Conservation (phyloP, 2,113 vertebrate species). For the Herpetotheres cachinnans region DNA sequence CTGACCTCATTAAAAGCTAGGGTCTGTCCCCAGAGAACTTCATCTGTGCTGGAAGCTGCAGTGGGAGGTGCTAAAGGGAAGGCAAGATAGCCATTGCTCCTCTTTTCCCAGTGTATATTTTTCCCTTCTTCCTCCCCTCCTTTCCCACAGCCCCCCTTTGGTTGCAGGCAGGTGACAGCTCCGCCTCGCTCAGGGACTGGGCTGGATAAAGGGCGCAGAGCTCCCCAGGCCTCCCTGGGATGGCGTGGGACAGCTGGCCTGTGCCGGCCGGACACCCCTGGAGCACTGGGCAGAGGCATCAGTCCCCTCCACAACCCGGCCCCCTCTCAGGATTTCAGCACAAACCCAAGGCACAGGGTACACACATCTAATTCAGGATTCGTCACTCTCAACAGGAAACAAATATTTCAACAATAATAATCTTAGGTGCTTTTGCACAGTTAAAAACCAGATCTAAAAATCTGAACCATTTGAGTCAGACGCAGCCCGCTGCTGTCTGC, state of each 20-base stretch:
- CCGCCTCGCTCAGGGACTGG: background rate
- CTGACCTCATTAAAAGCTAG: background rate
- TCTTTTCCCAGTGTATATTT: accelerated
- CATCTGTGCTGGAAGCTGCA: background rate
- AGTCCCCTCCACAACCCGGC: background rate
- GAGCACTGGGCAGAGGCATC: accelerated
- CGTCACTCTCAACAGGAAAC: background rate
- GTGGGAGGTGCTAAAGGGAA: background rate
- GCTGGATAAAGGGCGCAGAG: background rate
- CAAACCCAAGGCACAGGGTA: background rate
- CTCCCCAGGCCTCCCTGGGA: too few species aligned
- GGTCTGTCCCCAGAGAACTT: background rate
- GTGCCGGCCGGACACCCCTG: background rate
- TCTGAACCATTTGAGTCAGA: background rate
- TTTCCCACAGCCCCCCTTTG: background rate
- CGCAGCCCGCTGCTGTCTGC: background rate
- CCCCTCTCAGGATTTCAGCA: background rate
- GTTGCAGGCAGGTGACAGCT: background rate
- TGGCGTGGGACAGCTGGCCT: accelerated
- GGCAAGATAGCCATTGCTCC: background rate
- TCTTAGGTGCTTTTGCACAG: background rate
- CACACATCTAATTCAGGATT: background rate
- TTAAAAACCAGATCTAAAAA: background rate
- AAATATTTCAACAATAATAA: background rate
- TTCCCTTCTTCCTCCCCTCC: background rate